Evolutionary conservation across 1,140 invertebrate species (phyloP).

Genomic region (Venturia canescens): DNA sequence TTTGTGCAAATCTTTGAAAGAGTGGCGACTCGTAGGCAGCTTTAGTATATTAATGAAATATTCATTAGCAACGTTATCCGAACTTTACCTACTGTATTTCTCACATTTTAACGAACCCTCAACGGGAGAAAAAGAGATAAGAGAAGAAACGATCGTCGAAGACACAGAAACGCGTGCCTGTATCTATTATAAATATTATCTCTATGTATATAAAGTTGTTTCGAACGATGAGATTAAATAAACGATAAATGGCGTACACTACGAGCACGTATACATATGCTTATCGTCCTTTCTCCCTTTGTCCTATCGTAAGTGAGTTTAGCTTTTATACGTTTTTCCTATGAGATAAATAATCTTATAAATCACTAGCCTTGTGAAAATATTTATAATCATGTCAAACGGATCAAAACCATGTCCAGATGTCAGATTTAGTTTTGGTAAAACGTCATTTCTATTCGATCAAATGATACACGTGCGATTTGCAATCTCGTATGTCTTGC

Average conservation of each 20-base stretch:
- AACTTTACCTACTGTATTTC: conserved; percentile 18
- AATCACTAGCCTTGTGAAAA: conserved; percentile 72
- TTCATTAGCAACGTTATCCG: conserved; percentile 26
- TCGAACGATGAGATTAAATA: conserved; percentile 46
- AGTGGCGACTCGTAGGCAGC: conserved; percentile 36
- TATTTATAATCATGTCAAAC: neutral
- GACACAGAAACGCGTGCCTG: conserved; percentile 31
- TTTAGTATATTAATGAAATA: conserved; percentile 48
- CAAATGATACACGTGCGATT: no score
- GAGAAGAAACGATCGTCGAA: conserved; percentile 51
- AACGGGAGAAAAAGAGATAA: conserved; percentile 42
- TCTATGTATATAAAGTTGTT: conserved; percentile 47
- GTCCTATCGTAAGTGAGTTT: no score
- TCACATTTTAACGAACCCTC: neutral
- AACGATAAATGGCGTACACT: conserved; percentile 47
- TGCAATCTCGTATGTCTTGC: no score
- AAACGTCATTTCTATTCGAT: no score
- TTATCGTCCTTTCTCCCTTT: conserved; percentile 18
- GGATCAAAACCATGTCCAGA: no score
- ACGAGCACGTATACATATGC: neutral
- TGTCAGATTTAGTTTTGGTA: no score
- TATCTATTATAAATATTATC: conserved; percentile 20
- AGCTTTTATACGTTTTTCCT: neutral
- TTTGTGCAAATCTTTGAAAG: neutral
- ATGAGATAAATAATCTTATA: conserved; percentile 53